These are phyloP conservation scores for Dolomedes plantarius DNA, from an alignment of 2,888 invertebrate genomes.

Conservation along the genomic window DNA sequence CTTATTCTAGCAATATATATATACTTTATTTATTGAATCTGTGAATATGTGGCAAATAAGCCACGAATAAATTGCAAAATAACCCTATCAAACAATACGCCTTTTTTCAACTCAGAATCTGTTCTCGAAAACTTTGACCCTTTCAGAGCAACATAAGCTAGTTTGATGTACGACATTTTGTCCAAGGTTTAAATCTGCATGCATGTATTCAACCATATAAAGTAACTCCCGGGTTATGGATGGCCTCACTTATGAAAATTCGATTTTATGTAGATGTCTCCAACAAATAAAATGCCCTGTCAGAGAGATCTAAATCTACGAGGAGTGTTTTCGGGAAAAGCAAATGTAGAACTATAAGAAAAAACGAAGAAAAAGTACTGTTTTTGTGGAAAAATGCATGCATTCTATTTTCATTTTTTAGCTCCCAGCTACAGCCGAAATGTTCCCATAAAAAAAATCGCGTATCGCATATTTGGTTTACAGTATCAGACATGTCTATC, in stretches of 20 bases:
- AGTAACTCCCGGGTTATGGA: conserved; percentile 2
- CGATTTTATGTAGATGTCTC: conserved; percentile 9
- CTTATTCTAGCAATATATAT: no score
- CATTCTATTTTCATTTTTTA: no score
- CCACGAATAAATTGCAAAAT: no score
- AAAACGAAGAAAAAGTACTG: not conserved
- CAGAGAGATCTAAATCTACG: not conserved
- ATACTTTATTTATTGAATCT: no score
- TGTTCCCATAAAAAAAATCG: no score
- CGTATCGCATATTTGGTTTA: no score
- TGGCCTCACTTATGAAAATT: conserved; percentile 5
- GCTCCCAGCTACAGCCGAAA: no score
- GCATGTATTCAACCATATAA: conserved; percentile 9
- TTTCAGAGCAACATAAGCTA: not conserved
- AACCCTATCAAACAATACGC: no score
- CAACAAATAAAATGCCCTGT: conserved; percentile 1
- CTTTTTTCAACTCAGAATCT: no score
- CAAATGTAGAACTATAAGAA: not conserved
- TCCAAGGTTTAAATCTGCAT: conserved; percentile 1
- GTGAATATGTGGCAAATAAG: no score
- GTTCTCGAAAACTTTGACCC: not conserved
- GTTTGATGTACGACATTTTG: not conserved
- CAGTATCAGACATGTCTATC: no score
- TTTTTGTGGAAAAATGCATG: no score
- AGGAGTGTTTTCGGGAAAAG: conserved; percentile 7